Base-by-base conservation (phyloP, 2,797 vertebrate species). In the Danio albolineatus region DNA sequence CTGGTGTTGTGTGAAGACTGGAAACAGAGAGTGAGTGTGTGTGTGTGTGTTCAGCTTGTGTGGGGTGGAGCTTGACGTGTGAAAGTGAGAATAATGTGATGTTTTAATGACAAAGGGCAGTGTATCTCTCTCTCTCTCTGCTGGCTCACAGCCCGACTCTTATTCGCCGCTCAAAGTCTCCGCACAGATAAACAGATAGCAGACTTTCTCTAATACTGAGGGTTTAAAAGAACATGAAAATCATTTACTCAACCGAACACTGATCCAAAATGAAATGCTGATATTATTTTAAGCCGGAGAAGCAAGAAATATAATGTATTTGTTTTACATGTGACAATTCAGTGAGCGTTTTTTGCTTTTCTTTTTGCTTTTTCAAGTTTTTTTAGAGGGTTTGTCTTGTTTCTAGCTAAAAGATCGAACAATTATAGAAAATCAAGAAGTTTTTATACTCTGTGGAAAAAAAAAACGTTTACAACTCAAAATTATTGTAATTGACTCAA, bases 11-110 rank as follows among this genome's bases (percentile, higher is more conserved):
- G 62, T 19, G 62, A 56, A 41, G 41, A 44, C 49, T 56, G 39
- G 21, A 77, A 67, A 57, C 51, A 14, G 62, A 28, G 28, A 65
- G 28, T n/a, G n/a, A n/a, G n/a, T n/a, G n/a, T n/a, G n/a, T 28
- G 28, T 28, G 28, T 28, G 28, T 28, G 28, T 28, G 28, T 3
- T 28, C 28, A 44, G 28, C 14, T 46, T 44, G 74, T 66, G 62
- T 57, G 39, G 21, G 62, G 74, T 46, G 74, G 62, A 76, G 62
- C 62, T 67, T n/a, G 7, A 57, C 46, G 41, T 77, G 74, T 67
- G 51, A 77, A 67, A 77, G 75, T 67, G 62, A 76, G 39, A 66
- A 21, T 38, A 57, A 14, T 57, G 39, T 46, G 62, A 17, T 14
- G 39, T 66, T 76, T 66, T 41, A 76, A 54, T 54, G 9, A 64